Conservation (phyloP, 1,140 invertebrate species). For the Hirudo medicinalis region DNA sequence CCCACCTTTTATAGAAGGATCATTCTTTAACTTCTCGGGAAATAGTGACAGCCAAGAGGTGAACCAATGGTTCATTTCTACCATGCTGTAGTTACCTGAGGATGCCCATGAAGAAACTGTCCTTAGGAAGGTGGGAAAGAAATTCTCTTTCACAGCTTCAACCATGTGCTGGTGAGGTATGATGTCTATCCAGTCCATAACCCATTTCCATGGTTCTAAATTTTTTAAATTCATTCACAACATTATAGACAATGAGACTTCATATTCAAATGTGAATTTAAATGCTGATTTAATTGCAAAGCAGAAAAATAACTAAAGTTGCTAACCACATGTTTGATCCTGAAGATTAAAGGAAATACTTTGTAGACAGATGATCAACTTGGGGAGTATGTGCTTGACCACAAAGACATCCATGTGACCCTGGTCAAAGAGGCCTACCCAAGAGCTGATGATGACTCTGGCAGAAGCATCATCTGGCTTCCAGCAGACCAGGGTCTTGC, state of each 20-base stretch:
- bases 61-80: slow-evolving; percentile 75
- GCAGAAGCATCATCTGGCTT: slow-evolving; percentile 72
- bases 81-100: slow-evolving; percentile 51
- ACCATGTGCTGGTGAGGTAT: slow-evolving; percentile 57
- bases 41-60: slow-evolving; percentile 70
- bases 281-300: no score
- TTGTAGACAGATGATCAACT: slow-evolving; percentile 44
- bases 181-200: slow-evolving; percentile 71
- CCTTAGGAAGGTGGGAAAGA: slow-evolving; percentile 76
- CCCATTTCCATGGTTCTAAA: slow-evolving; percentile 63
- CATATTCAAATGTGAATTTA: no score
- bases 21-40: slow-evolving; percentile 51
- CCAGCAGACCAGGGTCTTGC: slow-evolving; percentile 74
- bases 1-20: slow-evolving; percentile 57
- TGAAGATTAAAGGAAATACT: slow-evolving; percentile 72
- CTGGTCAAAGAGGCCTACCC: slow-evolving; percentile 69
- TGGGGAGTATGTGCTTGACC: slow-evolving; percentile 77
- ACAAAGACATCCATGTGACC: slow-evolving; percentile 71
- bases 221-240: slow-evolving; percentile 23
- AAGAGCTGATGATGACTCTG: slow-evolving; percentile 51
- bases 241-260: not conserved
- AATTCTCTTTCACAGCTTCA: slow-evolving; percentile 61
- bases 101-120: slow-evolving; percentile 63
- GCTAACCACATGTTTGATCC: slow-evolving; percentile 58
- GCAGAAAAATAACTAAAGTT: no score